Evolutionary conservation across 2,797 vertebrate genomes (phyloP), one percentile per base, ranked within the genome.

Genomic region (Pristis pectinata): DNA sequence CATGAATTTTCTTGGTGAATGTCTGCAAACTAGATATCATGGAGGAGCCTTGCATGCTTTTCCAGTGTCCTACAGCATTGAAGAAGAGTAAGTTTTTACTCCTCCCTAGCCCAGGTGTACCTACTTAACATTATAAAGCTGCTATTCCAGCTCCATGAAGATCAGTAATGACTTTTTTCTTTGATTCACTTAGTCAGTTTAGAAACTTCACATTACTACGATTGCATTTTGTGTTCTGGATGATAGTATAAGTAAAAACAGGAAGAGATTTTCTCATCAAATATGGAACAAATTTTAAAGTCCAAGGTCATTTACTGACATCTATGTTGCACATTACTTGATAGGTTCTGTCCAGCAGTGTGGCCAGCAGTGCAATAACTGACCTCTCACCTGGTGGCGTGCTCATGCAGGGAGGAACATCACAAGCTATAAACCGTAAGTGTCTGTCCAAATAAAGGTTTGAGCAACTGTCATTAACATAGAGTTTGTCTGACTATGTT

Each of bases 351-450:
- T 98, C 99, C 96, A 99, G 98, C 95, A 96, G 97, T 96, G 97
- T 97, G 95, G 98, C 98, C 95, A 98, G 97, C 96, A 98, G 98
- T 95, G 98, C 98, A 95, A 98, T 99, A 94, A 96, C 98, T 96
- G 97, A 98, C 76, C 98, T 99, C 95, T 99, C 99, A 95, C 98
- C 99, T 95, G 99, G 99, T 96, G 99, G 99, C 82, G 95, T 98
- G 95, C 98, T 99, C 96, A 99, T 99, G 99, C 98, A 98, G 96
- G 97, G 98, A 95, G 98, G 98, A 96, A 96, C 97, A 95, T 98
- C 98, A 96, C 99, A 99, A 98, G 97, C 98, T 97, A 98, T 99
- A 97, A 98, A 98, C 97, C 99, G 99, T 99, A 97, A 96, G 98
- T 97, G 70, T 94, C 44, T 76, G 8, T 27, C 74, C 70, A 34